Evolutionary conservation across 1,140 invertebrate species (phyloP).

Genomic region (Zaprionus nigranus): DNA sequence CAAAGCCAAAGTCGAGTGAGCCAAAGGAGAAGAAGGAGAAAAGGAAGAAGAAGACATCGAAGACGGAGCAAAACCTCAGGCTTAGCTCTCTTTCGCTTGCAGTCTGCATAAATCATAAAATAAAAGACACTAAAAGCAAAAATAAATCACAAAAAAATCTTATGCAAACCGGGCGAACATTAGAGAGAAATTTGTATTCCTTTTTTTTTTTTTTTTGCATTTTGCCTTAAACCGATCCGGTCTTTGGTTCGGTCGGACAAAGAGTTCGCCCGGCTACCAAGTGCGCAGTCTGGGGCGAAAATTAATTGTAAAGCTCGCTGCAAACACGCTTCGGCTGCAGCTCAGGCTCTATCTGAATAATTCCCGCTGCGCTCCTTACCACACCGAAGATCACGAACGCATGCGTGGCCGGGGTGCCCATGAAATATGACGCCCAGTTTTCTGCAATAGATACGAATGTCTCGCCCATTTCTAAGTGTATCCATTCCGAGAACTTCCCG

Average conservation of each 20-base stretch:
- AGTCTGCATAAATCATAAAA: conserved; percentile 73
- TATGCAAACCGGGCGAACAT: conserved; percentile 58
- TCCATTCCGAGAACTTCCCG: conserved; percentile 19
- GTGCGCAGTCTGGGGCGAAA: conserved; percentile 34
- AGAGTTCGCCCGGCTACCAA: conserved; percentile 18
- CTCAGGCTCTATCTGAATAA: conserved; percentile 44
- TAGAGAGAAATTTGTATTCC: conserved; percentile 58
- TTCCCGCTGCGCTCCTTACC: conserved; percentile 28
- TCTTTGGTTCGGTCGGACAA: conserved; percentile 13
- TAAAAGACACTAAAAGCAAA: conserved; percentile 78
- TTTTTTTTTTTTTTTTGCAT: background rate
- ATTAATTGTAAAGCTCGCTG: conserved; percentile 55
- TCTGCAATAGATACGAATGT: conserved; percentile 47
- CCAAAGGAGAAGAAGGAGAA: conserved; percentile 1
- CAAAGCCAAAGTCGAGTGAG: conserved; percentile 30
- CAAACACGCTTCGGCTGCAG: conserved; percentile 36
- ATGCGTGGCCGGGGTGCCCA: conserved; percentile 26
- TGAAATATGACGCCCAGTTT: conserved; percentile 72
- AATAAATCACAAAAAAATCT: conserved; percentile 66
- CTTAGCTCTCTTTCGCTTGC: conserved; percentile 28
- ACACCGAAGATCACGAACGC: conserved; percentile 9
- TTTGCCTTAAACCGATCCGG: conserved; percentile 31
- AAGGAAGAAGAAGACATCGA: conserved; percentile 7
- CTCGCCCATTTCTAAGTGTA: conserved; percentile 43
- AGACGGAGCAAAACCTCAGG: background rate